Conservation (phyloP, 2,113 vertebrate species). For the Chlorocebus sabaeus region DNA sequence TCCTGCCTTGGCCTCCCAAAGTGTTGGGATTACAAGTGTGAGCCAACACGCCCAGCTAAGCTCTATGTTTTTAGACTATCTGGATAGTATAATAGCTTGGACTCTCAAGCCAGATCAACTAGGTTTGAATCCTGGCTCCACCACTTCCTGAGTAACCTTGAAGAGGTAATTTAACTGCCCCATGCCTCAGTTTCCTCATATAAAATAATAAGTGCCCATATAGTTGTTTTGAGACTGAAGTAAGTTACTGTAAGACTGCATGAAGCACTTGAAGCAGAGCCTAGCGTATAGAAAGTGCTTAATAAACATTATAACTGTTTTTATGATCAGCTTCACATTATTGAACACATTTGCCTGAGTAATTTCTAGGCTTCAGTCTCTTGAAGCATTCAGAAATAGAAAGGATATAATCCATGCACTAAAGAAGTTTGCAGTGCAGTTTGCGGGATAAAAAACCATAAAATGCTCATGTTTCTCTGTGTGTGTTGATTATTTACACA, state of each 20-base stretch:
- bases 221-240: background rate
- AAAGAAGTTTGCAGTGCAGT: background rate
- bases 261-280: background rate
- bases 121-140: background rate
- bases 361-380: background rate
- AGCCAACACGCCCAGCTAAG: too few species aligned
- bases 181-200: background rate
- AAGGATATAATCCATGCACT: background rate
- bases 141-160: background rate
- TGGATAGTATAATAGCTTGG: background rate
- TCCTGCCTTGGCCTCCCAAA: too few species aligned
- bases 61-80: background rate
- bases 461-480: background rate
- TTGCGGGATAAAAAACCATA: background rate
- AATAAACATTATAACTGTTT: background rate
- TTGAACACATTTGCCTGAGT: background rate
- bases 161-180: background rate
- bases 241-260: background rate
- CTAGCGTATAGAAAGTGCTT: background rate
- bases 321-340: background rate
- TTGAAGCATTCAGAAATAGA: constrained; percentile 9
- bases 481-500: background rate
- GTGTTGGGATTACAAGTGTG: too few species aligned
- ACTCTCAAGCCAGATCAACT: background rate
- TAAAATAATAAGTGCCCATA: background rate